Evolutionary conservation across 2,113 vertebrate genomes (phyloP), one percentile per base, ranked within the genome.

Genomic region (Myotis yumanensis): DNA sequence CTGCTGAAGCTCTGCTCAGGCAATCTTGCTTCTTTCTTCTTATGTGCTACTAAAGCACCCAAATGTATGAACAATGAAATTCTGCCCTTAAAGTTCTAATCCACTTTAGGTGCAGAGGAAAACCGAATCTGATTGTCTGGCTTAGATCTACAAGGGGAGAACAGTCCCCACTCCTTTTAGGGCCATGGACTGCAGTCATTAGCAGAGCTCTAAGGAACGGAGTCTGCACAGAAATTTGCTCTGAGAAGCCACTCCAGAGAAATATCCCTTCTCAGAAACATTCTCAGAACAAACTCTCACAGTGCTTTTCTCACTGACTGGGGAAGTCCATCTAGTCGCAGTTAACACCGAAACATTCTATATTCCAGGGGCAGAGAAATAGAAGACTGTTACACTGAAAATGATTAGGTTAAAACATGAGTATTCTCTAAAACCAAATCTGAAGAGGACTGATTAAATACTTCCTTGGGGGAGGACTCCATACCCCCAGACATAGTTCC

Each of bases 51-150:
- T 75, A 11, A 90, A 87, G 51, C 69, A 79, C 46, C 28, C 23
- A 84, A 40, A 6, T 91, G n/a, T 82, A 77, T 59, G 79, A 80
- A 93, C 43, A 80, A 69, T 75, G 57, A 81, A 37, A 92, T 95
- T 86, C 16, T 91, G 51, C 32, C 51, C 77, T 93, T 75, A 75
- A 86, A 75, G 46, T 89, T 90, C 54, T 32, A 86, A 51, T 73
- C 20, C n/a, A 90, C 68, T 90, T 79, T 35, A 92, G 89, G 12
- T 88, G 14, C 37, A 90, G 69, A 93, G 11, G 71, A 76, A 85
- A 90, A 87, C 15, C 17, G 72, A 46, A 94, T 64, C 54, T 95
- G 81, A 92, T 59, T 80, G 51, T 59, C 32, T 8, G 66, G 68
- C 25, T 83, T 57, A 30, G 23, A 11, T 64, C 37, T 46, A 30